These are phyloP conservation scores for Lampris megalopsis DNA, from an alignment of 2,113 vertebrate species.

Conservation along the genomic window DNA sequence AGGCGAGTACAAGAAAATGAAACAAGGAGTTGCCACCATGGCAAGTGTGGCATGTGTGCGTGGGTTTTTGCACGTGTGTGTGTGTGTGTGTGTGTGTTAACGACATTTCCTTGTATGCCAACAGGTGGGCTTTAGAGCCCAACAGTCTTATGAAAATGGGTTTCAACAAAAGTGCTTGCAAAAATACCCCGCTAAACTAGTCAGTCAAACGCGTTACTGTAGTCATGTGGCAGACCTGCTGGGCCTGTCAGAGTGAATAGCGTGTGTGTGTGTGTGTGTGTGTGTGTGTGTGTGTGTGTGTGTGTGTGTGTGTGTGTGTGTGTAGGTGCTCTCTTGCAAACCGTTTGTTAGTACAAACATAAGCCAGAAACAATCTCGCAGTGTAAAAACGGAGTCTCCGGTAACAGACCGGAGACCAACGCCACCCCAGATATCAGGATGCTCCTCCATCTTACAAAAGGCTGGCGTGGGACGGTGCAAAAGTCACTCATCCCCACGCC, in stretches of 20 bases:
- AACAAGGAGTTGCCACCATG: not conserved
- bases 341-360: not conserved
- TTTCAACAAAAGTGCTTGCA: conserved; percentile 24
- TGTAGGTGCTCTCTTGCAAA: not conserved
- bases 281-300: not conserved
- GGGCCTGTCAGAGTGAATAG: not conserved
- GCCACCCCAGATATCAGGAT: conserved; percentile 1
- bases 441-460: not conserved
- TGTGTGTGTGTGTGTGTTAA: not conserved
- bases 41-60: not conserved
- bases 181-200: not conserved
- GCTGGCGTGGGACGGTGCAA: not conserved
- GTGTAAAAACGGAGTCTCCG: conserved; percentile 1
- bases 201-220: conserved; percentile 14
- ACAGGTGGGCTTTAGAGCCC: not conserved
- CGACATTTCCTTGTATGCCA: no score
- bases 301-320: not conserved
- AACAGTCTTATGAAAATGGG: not conserved
- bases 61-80: not conserved
- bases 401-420: not conserved
- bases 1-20: conserved; percentile 24
- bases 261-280: not conserved
- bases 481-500: not conserved
- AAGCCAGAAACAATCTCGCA: conserved; percentile 20
- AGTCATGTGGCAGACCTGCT: conserved; percentile 3